Evolutionary conservation across 1,140 invertebrate species (phyloP), one percentile per base, ranked within the genome.

Genomic region (Drosophila grimshawi): DNA sequence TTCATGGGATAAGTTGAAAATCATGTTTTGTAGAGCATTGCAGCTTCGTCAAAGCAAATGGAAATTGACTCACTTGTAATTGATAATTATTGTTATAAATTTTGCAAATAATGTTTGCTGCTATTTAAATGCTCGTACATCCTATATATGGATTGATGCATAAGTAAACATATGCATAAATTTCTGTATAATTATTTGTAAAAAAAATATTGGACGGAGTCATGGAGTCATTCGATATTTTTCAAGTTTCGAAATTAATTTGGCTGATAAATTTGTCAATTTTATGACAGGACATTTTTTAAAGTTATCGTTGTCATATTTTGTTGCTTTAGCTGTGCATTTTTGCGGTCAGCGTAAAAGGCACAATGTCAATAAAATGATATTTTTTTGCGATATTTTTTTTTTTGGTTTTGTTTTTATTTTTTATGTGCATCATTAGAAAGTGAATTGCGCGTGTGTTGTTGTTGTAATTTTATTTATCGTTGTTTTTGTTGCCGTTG

Each of bases 351-450:
- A 72, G 30, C 39, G 43, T 41, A 64, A 62, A 43, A 68, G 71
- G 64, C 60, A 19, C 37, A 45, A 52, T 74, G 59, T 53, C 56
- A 75, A 73, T 66, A 7, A 67, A 61, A 61, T 62, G 51, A 62
- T 49, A 45, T 56, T 60, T 73, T 59, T 59, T 49, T 10, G 8
- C 29, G 10, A 46, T 4, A 27, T 60, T 33, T 64, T 65, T 29
- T 35, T 57, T 65, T 51, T 68, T 39, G 10, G 8, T 5, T 46
- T 48, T 46, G 5, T 29, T 46, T 73, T 60, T 41, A 49, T 56
- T 63, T 75, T 75, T 75, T 62, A 69, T 62, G 64, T 74, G 71
- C 64, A 74, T 74, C 65, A 74, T 74, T 74, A 74, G 71, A 74
- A 74, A 74, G 71, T 74, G 71, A 74, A 74, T 68, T 74, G 71